These are phyloP conservation scores for Diaprepes abbreviatus DNA, from an alignment of 2,888 invertebrate genomes.

Conservation along the genomic window DNA sequence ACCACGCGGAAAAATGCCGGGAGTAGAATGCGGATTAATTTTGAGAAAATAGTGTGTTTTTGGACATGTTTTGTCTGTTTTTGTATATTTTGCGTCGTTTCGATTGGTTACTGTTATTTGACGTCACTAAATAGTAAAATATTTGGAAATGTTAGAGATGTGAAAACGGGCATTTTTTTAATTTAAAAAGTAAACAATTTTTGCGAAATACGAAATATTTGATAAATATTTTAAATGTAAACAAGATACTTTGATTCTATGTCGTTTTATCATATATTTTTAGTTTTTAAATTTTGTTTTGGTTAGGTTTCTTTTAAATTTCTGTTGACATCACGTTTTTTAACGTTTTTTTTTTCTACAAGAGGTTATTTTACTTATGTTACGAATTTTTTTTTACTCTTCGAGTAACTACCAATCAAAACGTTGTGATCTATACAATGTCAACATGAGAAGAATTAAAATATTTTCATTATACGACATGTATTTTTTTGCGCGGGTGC, in stretches of 20 bases:
- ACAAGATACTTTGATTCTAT: no score
- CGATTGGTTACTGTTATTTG: not conserved
- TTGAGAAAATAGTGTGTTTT: slow-evolving; percentile 62
- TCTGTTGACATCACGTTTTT: no score
- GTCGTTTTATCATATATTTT: no score
- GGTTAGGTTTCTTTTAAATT: no score
- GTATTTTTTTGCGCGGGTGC: not conserved
- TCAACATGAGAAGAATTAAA: not conserved
- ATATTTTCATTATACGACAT: not conserved
- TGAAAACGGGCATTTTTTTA: not conserved
- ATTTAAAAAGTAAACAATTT: no score
- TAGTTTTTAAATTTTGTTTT: no score
- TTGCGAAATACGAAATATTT: no score
- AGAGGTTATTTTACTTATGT: no score
- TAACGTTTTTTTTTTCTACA: no score
- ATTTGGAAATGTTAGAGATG: not conserved
- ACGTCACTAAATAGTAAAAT: not conserved
- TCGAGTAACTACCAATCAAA: not conserved
- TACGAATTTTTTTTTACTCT: not conserved
- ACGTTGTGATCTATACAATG: not conserved
- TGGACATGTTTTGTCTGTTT: not conserved
- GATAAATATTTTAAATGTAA: no score
- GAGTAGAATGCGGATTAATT: slow-evolving; percentile 6
- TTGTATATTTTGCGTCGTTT: not conserved
- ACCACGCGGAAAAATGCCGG: slow-evolving; percentile 42